These are phyloP conservation scores for Nebria salina DNA, from an alignment of 2,888 invertebrate genomes.

Conservation along the genomic window DNA sequence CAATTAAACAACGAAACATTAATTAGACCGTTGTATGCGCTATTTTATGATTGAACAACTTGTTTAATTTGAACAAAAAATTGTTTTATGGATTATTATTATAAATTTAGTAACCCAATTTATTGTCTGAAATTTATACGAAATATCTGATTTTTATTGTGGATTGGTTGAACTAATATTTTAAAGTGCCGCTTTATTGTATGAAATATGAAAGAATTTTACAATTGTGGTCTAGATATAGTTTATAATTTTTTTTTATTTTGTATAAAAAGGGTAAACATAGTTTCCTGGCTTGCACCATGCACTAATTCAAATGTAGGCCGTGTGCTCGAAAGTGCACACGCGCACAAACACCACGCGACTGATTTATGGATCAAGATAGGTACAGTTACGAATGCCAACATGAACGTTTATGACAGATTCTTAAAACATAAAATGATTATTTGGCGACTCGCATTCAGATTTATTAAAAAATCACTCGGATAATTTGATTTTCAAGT, in stretches of 20 bases:
- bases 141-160: no score
- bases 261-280: background rate
- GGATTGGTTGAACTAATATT: no score
- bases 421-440: background rate
- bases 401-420: background rate
- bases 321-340: background rate
- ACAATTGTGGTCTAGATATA: no score
- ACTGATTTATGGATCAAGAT: slow-evolving; percentile 1
- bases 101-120: no score
- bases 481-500: background rate
- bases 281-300: background rate
- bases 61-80: no score
- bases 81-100: no score
- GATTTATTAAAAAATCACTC: background rate
- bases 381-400: background rate
- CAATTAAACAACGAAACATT: background rate
- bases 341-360: background rate
- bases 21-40: background rate
- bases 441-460: no score
- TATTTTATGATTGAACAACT: background rate
- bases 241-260: no score
- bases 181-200: no score
- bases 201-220: no score
- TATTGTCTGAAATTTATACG: no score
- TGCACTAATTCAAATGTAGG: background rate